Evolutionary conservation across 2,888 invertebrate species (phyloP), one percentile per base, ranked within the genome.

Genomic region (Ennomos quercinarius): DNA sequence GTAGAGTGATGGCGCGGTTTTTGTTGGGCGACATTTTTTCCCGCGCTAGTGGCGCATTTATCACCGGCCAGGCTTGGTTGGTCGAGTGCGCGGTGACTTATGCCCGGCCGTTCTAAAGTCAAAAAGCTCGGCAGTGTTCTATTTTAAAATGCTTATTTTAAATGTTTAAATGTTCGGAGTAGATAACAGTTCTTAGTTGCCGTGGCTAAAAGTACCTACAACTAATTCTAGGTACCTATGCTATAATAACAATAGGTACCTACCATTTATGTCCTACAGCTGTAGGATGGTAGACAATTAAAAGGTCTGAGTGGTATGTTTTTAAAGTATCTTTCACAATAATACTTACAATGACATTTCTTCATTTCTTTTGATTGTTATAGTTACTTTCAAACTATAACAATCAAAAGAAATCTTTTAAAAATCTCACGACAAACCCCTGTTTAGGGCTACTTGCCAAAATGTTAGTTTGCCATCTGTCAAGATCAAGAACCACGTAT

Each of bases 21-120:
- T 89, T 89, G 85, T 83, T 78, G 79, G 72, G 81, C 86, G 91
- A 91, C 91, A 91, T 91, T 91, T 92, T 91, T 92, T 92, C 91
- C 89, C 89, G 91, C 91, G 89, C 89, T 88, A 87, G 87, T 80
- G 72, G 73, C 77, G 76, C 86, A 89, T 91, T 87, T 90, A 91
- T 92, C 91, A 91, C 87, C 67, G 61, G 69, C 64, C 57, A 44
- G 57, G 66, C 66, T 66, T 68, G 69, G 71, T 64, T 62, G 52
- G 66, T 66, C 71, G 72, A 69, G 61, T 47, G 37, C 73, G 63
- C 77, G 79, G 86, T 87, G 87, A 88, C 88, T 88, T 88, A 87
- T 87, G 86, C 81, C 77, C 74, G 48, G 53, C 61, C 57, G 59
- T 55, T 65, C 51, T 48, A 54, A 62, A 61, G 48, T 63, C 73